Evolutionary conservation across 1,140 invertebrate species (phyloP), one percentile per base, ranked within the genome.

Genomic region (Mya arenaria): DNA sequence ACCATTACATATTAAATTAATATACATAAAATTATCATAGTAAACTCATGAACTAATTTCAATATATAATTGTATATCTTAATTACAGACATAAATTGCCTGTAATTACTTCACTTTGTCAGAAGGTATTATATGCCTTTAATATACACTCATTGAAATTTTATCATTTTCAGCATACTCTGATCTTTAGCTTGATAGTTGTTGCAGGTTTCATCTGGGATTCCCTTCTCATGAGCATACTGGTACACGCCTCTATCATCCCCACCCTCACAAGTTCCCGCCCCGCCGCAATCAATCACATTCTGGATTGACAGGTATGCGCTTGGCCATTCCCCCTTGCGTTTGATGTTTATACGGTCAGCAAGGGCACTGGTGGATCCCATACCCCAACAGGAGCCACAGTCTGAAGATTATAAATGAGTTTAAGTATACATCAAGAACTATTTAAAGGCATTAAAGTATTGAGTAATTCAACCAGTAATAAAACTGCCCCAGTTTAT

Each of bases 311-410:
- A 93, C 5, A 94, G 88, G 83, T 93, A 93, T 6, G 93, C 91
- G n/a, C 89, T 86, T 4, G 94, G 94, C 94, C 94, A 94, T 0
- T 88, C 91, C 30, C 88, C 92, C 65, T 92, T 92, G 52, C 94
- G 84, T 72, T 91, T 90, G 77, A 94, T 94, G 86, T 94, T 94
- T 77, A 94, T 93, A 68, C 94, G 85, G 84, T 94, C 94, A 58
- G 94, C 94, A 58, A 94, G 37, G 1, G 94, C 90, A 88, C 92
- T 93, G 25, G 92, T 93, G 5, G 90, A 89, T 36, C 93, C 93
- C 89, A 93, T 92, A 8, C 92, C 94, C 94, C 94, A 94, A 75
- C 94, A 94, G 3, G 94, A 94, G 23, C 94, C 94, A 90, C 94
- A 94, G 79, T 94, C 93, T 94, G 74, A 23, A n/a, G 48, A 52